Base-by-base conservation (phyloP, 2,113 vertebrate species). In the Vireo altiloquus region DNA sequence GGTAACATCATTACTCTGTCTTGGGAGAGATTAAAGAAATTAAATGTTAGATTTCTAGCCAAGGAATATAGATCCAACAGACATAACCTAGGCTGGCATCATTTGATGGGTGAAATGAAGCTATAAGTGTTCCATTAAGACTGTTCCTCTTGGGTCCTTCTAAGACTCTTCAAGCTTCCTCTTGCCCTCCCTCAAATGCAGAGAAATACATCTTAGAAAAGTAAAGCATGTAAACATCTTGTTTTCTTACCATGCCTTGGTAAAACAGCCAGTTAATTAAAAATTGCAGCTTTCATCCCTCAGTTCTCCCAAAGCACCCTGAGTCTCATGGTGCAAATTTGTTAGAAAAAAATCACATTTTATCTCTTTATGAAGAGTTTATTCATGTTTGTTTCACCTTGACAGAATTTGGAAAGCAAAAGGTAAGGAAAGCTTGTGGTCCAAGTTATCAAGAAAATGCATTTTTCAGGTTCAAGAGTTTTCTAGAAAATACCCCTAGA, bases 21-120 rank as follows among this genome's bases (percentile, higher is more conserved):
- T 84, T 86, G 90, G 69, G 86, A 96, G 87, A 95, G 35, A 94
- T 89, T 49, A 86, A 92, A 89, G 71, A 86, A 85, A 95, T 89
- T 89, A 87, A 59, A 89, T 75, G 49, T 87, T 87, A 92, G 57
- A 56, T 65, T 84, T 57, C 44, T 74, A 80, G 78, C 66, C 82
- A 85, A 94, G 53, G 69, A 92, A 76, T 82, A 89, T 33, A 54
- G 79, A 78, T 87, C 27, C 52, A 92, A 54, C 46, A 93, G 64
- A 50, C 81, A 64, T 47, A 90, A 92, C 72, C 40, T 46, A 42
- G 42, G 21, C 35, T 92, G 85, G 52, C 61, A 89, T 46, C 42
- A 46, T 92, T 64, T 89, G 63, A 57, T 56, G 85, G 75, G 61
- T 50, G 81, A 95, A 95, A 95, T 68, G 82, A 93, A 93, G 24